Conservation (phyloP, 2,888 invertebrate species). For the Hypercompe scribonia region DNA sequence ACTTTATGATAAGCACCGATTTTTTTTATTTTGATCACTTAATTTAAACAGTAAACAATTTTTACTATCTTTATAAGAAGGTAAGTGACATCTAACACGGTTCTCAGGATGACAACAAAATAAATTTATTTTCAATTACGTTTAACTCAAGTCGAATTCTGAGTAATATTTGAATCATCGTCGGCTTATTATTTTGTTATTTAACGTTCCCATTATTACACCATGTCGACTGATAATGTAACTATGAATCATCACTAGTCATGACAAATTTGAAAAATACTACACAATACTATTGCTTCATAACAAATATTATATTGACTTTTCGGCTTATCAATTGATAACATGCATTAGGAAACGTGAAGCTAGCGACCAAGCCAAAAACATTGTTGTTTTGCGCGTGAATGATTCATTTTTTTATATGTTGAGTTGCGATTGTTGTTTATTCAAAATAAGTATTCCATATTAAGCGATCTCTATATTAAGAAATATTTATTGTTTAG, state of each 20-base stretch:
- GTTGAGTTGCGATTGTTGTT: not conserved
- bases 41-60: not conserved
- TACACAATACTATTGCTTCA: slow-evolving; percentile 20
- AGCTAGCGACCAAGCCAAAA: slow-evolving; percentile 37
- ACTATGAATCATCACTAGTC: slow-evolving; percentile 44
- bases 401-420: slow-evolving; percentile 9
- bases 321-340: slow-evolving; percentile 40
- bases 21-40: not conserved
- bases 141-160: slow-evolving; percentile 6
- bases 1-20: not conserved
- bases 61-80: not conserved
- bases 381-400: slow-evolving; percentile 29
- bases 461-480: slow-evolving; percentile 18
- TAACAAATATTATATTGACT: slow-evolving; percentile 37
- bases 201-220: slow-evolving; percentile 20
- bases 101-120: not conserved
- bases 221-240: slow-evolving; percentile 29
- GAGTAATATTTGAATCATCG: slow-evolving; percentile 35
- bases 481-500: slow-evolving; percentile 61
- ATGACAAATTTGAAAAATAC: slow-evolving; percentile 33
- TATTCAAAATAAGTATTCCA: slow-evolving; percentile 13
- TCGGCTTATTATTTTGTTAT: slow-evolving; percentile 13
- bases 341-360: slow-evolving; percentile 28
- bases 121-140: slow-evolving; percentile 24
- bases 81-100: not conserved